Evolutionary conservation across 2,888 invertebrate species (phyloP).

Genomic region (Callyntrura sp.): DNA sequence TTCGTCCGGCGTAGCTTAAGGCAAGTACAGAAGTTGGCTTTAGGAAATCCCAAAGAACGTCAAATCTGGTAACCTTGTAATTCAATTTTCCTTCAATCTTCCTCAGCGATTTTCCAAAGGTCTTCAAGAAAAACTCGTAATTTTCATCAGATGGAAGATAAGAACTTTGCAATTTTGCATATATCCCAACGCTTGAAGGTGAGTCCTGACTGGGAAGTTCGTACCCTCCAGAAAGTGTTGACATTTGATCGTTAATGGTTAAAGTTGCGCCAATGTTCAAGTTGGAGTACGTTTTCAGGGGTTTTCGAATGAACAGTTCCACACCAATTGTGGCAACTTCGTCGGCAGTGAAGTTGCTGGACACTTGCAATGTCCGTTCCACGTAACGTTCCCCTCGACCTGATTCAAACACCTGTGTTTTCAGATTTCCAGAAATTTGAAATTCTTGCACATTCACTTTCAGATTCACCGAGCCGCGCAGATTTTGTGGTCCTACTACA

Average conservation of each 20-base stretch:
- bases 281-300: conserved; percentile 65
- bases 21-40: conserved; percentile 65
- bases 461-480: conserved; percentile 75
- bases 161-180: conserved; percentile 71
- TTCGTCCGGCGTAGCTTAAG: conserved; percentile 48
- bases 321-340: conserved; percentile 66
- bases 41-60: conserved; percentile 68
- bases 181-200: conserved; percentile 51
- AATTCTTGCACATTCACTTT: conserved; percentile 77
- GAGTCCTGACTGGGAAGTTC: conserved; percentile 75
- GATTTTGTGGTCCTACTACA: conserved; percentile 59
- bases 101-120: conserved; percentile 44
- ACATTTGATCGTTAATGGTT: conserved; percentile 66
- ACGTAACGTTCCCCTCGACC: conserved; percentile 50
- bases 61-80: conserved; percentile 58
- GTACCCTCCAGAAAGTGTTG: conserved; percentile 78
- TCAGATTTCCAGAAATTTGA: conserved; percentile 68
- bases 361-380: conserved; percentile 72
- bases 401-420: conserved; percentile 50
- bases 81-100: conserved; percentile 77
- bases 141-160: conserved; percentile 63
- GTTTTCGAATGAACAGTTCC: conserved; percentile 76
- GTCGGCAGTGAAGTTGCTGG: conserved; percentile 73
- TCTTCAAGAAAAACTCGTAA: conserved; percentile 67
- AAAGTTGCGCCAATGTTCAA: conserved; percentile 60